These are phyloP conservation scores for Drosophila parvula DNA, from an alignment of 1,140 invertebrate species.

Conservation along the genomic window DNA sequence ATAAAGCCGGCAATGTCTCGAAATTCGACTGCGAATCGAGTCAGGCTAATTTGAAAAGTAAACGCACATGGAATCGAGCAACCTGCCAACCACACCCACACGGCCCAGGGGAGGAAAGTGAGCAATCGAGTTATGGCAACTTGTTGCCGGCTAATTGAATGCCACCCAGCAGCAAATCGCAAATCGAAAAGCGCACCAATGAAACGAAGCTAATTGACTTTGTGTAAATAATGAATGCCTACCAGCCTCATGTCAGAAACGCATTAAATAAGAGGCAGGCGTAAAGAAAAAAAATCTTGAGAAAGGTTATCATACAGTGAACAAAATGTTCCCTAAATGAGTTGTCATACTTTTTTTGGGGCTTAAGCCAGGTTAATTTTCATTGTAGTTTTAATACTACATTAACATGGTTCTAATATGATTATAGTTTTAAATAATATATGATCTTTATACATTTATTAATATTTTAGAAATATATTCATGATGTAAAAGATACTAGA, in stretches of 20 bases:
- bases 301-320: constrained; percentile 28
- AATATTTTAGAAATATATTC: too few species aligned
- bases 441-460: too few species aligned
- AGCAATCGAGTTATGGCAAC: constrained; percentile 59
- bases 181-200: constrained; percentile 60
- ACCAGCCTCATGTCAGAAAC: constrained; percentile 64
- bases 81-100: constrained; percentile 29
- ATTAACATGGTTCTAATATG: too few species aligned
- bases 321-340: not conserved
- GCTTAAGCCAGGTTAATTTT: too few species aligned
- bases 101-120: constrained; percentile 56
- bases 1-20: constrained; percentile 23
- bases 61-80: constrained; percentile 39
- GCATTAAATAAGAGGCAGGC: constrained; percentile 38
- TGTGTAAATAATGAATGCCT: constrained; percentile 48
- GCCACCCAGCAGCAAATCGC: constrained; percentile 44
- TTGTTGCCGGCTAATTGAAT: constrained; percentile 77
- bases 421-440: too few species aligned
- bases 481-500: too few species aligned
- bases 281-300: constrained; percentile 10
- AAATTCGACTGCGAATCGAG: constrained; percentile 56
- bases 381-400: too few species aligned
- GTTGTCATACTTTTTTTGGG: too few species aligned
- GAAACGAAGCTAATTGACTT: constrained; percentile 66
- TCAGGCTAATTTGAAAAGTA: constrained; percentile 74